phyloP scores from a whole-genome alignment of 1,140 invertebrate genomes.

The Dermatophagoides farinae region DNA sequence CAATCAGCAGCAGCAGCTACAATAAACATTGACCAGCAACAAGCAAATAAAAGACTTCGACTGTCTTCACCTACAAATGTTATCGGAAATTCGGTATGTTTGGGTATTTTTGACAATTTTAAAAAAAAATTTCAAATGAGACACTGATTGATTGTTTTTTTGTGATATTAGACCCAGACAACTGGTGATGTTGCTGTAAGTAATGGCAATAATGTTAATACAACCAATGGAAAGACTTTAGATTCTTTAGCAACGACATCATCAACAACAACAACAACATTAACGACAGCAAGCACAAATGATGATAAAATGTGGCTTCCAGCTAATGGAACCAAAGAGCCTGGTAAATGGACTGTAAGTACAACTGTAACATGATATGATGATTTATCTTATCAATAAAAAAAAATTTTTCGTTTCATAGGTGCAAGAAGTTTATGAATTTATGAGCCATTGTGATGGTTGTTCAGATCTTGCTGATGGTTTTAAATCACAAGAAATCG shows the following conservation, averaged over 20 bases:
- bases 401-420: constrained; percentile 11
- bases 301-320: constrained; percentile 10
- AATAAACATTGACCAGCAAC: no score
- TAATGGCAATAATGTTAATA: background rate
- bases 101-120: no score
- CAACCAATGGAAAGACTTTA: background rate
- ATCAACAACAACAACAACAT: no score
- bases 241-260: background rate
- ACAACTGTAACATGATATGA: background rate
- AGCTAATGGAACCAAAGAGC: constrained; percentile 15
- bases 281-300: no score
- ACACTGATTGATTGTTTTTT: no score
- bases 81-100: no score
- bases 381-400: background rate
- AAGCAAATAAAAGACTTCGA: no score
- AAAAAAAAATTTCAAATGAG: no score
- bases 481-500: constrained; percentile 82
- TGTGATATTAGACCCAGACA: background rate
- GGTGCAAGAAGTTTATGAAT: constrained; percentile 43
- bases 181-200: background rate
- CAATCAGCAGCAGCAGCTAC: no score
- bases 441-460: constrained; percentile 62
- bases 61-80: no score
- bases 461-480: constrained; percentile 83
- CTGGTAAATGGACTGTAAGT: constrained; percentile 20